Evolutionary conservation across 1,140 invertebrate genomes (phyloP).

Genomic region (Neodiprion pinetum): DNA sequence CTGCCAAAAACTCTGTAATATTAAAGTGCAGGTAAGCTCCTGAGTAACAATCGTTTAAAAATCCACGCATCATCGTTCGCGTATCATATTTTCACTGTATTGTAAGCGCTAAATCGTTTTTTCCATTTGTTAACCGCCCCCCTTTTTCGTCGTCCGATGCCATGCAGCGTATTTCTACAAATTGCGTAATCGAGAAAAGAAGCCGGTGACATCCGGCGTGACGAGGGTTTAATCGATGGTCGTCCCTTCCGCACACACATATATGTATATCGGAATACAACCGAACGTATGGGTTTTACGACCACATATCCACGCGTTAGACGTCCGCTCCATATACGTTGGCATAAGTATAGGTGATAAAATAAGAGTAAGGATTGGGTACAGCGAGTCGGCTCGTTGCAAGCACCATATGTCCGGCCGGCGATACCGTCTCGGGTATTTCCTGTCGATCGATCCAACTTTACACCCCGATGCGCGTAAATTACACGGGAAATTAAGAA

Average conservation of each 20-base stretch:
- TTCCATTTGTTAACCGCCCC: too few species aligned
- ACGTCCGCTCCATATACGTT: not conserved
- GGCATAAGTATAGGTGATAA: not conserved
- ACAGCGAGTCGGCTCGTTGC: not conserved
- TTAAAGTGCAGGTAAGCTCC: too few species aligned
- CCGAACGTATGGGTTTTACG: too few species aligned
- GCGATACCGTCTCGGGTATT: not conserved
- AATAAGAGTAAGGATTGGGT: not conserved
- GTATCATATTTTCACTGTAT: too few species aligned
- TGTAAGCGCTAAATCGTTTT: too few species aligned
- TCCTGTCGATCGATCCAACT: conserved; percentile 2
- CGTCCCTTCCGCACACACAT: not conserved
- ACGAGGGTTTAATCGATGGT: conserved; percentile 7
- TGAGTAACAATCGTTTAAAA: too few species aligned
- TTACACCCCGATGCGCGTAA: not conserved
- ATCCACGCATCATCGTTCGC: too few species aligned
- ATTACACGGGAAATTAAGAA: conserved; percentile 6
- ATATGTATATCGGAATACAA: not conserved
- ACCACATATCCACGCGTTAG: too few species aligned
- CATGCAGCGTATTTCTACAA: not conserved
- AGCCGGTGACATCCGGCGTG: conserved; percentile 6
- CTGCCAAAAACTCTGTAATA: too few species aligned
- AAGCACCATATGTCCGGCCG: not conserved
- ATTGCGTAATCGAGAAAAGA: conserved; percentile 3
- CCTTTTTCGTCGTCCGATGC: too few species aligned